Evolutionary conservation across 1,140 invertebrate genomes (phyloP), one percentile per base, ranked within the genome.

Genomic region (Varroa destructor): DNA sequence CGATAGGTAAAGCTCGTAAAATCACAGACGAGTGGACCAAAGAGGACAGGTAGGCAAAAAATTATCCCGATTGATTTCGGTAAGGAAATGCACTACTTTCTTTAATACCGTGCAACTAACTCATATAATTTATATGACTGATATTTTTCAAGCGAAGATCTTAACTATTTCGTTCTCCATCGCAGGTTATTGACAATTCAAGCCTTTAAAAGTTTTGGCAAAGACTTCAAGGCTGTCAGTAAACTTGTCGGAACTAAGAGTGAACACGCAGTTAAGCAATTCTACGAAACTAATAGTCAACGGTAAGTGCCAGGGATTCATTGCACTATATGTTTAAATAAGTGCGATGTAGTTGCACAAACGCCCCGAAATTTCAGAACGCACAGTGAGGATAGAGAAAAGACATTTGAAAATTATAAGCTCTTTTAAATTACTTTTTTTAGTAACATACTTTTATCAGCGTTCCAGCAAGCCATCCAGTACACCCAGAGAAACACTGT

Each of bases 1-100:
- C 61, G 12, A 67, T 67, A 43, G 61, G 61, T 37, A 67, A 67
- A 40, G 61, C 61, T 8, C 61, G 61, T 12, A 67, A 67, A 67
- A 67, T 67, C 37, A 67, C 61, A 12, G 61, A 67, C 40, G 46
- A 40, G 3, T 67, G 61, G 61, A 67, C 40, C 61, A 46, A 67
- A 46, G 61, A 67, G 61, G 61, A 67, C 37, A 67, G 61, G 61
- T 67, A 67, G 1, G 61, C 3, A 43, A 12, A 4, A 8, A 67
- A 46, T 14, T 3, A 51, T 5, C 46, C 3, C 46, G 8, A 8
- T 3, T 51, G 46, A 51, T 51, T 51, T 8, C 46, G 46, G 8
- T 8, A 51, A 8, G 46, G 8, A 51, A 3, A 51, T 51, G 8
- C 46, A 8, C 46, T 51, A 51, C 8, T 51, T 51, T 51, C 3